Percentiles rank a stretch among this genome's conserved stretches.
Conservation (phyloP, 2,113 vertebrate genomes). For the Bothrops jararaca region DNA sequence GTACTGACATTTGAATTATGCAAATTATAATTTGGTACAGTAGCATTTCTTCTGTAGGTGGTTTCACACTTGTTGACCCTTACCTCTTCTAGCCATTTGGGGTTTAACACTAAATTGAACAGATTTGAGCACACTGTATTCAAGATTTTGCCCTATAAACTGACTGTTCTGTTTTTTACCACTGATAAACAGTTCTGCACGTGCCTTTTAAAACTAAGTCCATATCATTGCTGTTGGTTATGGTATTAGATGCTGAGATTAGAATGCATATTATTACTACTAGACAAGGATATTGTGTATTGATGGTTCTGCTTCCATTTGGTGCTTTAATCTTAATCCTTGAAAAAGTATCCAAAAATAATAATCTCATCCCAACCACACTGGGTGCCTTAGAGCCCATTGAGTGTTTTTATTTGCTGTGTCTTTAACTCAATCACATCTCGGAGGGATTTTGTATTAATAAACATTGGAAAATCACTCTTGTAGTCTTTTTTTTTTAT, state of each 20-base stretch:
- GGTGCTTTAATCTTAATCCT: background rate
- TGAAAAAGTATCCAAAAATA: background rate
- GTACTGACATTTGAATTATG: constrained; percentile 7
- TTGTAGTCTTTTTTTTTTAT: background rate
- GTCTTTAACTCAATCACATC: constrained; percentile 20
- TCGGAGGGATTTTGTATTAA: constrained; percentile 22
- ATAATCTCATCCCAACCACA: background rate
- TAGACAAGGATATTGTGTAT: background rate
- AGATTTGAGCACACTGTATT: background rate
- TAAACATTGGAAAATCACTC: constrained; percentile 3
- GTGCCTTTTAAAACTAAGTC: constrained; percentile 21
- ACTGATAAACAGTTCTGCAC: background rate
- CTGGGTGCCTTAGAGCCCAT: background rate
- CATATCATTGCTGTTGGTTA: background rate
- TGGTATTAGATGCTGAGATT: background rate
- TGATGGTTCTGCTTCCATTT: constrained; percentile 16
- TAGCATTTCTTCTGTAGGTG: background rate
- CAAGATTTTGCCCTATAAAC: background rate
- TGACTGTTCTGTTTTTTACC: background rate
- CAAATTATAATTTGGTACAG: background rate
- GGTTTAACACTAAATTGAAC: background rate
- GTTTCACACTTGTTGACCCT: background rate
- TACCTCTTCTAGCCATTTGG: background rate
- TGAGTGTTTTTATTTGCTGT: background rate
- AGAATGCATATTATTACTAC: background rate